Conservation (phyloP, 2,113 vertebrate genomes). For the Microtus pennsylvanicus region DNA sequence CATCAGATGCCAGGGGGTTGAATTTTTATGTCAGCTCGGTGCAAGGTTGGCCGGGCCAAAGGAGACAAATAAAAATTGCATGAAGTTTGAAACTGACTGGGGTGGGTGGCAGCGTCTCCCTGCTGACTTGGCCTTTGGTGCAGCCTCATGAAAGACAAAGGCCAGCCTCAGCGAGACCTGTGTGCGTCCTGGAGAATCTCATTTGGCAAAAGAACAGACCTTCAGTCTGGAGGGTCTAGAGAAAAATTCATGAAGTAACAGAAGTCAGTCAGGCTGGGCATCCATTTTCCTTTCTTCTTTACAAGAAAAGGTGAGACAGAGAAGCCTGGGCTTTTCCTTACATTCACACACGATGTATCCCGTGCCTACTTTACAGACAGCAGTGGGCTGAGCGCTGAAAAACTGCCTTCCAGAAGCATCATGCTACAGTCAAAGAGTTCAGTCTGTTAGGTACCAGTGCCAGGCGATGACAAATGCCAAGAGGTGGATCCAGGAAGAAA, state of each 20-base stretch:
- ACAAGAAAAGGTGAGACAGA: constrained; percentile 3
- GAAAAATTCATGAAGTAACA: constrained; percentile 34
- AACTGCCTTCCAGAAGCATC: neutral
- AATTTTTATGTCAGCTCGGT: constrained; percentile 72
- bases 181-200: constrained; percentile 48
- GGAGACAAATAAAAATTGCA: constrained; percentile 80
- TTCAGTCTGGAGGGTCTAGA: neutral
- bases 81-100: constrained; percentile 40
- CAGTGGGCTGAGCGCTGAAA: neutral
- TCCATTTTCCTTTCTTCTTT: neutral
- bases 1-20: constrained; percentile 76
- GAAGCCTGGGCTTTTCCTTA: neutral
- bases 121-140: constrained; percentile 72
- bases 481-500: neutral
- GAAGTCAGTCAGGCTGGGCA: neutral
- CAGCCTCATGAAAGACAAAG: constrained; percentile 48
- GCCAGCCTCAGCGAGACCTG: constrained; percentile 57
- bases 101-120: constrained; percentile 61
- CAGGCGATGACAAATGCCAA: neutral
- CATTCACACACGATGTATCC: neutral
- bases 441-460: neutral
- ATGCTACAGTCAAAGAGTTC: neutral
- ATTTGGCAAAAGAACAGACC: constrained; percentile 40
- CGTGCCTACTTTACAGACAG: neutral
- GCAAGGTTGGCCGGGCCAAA: constrained; percentile 67